Conservation (phyloP, 2,888 invertebrate genomes). For the Nysson spinosus region DNA sequence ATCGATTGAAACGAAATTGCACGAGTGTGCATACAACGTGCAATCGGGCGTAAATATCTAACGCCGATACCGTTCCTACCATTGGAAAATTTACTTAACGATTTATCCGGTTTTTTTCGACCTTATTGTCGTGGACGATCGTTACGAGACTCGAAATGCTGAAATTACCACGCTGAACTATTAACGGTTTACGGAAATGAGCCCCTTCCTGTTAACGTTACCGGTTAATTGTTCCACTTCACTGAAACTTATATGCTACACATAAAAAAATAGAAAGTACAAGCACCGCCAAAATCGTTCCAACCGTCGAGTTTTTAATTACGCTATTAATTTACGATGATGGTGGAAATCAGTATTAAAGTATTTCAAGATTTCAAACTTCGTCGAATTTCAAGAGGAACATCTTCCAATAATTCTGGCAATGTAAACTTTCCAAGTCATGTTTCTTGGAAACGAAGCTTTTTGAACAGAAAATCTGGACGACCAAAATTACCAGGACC, state of each 20-base stretch:
- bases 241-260: conserved; percentile 2
- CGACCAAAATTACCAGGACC: no score
- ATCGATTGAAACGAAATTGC: conserved; percentile 13
- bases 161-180: conserved; percentile 24
- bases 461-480: no score
- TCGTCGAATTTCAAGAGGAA: no score
- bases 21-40: conserved; percentile 3
- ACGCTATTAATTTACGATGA: no score
- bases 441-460: no score
- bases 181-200: conserved; percentile 32
- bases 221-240: conserved; percentile 29
- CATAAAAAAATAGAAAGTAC: no score
- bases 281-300: no score
- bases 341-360: no score
- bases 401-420: no score
- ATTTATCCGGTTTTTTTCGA: conserved; percentile 18
- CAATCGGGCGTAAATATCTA: conserved; percentile 27
- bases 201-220: conserved; percentile 31
- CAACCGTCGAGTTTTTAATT: not conserved
- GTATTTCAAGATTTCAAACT: no score
- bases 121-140: conserved; percentile 21
- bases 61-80: conserved; percentile 8
- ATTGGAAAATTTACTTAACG: conserved; percentile 43
- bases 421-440: no score
- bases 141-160: not conserved